Percentiles rank a stretch among this genome's conserved stretches.
Conservation (phyloP, 2,888 invertebrate genomes). For the Drosophila tripunctata region DNA sequence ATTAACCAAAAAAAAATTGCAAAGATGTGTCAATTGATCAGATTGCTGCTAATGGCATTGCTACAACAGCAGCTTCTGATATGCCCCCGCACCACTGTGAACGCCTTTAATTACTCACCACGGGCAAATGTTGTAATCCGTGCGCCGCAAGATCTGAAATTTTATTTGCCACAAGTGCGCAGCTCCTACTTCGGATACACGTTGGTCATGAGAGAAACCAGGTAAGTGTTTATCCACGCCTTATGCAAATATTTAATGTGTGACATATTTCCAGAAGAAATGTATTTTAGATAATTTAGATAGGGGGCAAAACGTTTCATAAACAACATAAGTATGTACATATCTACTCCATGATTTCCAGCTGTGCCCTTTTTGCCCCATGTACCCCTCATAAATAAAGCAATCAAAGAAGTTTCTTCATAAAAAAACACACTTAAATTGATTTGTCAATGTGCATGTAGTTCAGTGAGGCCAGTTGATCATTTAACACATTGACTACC, state of each 20-base stretch:
- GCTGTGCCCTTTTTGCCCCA: conserved; percentile 36
- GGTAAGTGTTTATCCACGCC: conserved; percentile 66
- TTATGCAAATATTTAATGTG: conserved; percentile 43
- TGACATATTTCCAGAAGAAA: conserved; percentile 14
- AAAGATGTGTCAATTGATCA: conserved; percentile 29
- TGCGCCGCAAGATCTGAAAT: conserved; percentile 67
- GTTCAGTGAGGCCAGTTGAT: conserved; percentile 11
- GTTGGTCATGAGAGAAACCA: conserved; percentile 77
- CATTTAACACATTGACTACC: conserved; percentile 50
- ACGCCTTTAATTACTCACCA: conserved; percentile 81
- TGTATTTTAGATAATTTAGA: conserved; percentile 32
- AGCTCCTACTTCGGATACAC: conserved; percentile 83
- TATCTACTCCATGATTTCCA: conserved; percentile 48
- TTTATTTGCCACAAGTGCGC: conserved; percentile 69
- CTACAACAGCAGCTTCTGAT: conserved; percentile 13
- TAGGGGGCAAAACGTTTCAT: too few species aligned
- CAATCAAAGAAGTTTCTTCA: conserved; percentile 37
- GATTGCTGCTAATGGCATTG: background rate
- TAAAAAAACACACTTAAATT: background rate
- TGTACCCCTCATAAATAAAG: conserved; percentile 32
- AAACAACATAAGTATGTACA: conserved; percentile 41
- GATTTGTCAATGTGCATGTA: conserved; percentile 44
- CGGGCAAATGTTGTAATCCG: conserved; percentile 74
- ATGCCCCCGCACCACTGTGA: conserved; percentile 10
- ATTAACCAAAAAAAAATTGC: background rate